Evolutionary conservation across 2,888 invertebrate genomes (phyloP), one percentile per base, ranked within the genome.

Genomic region (Papilio elwesi): DNA sequence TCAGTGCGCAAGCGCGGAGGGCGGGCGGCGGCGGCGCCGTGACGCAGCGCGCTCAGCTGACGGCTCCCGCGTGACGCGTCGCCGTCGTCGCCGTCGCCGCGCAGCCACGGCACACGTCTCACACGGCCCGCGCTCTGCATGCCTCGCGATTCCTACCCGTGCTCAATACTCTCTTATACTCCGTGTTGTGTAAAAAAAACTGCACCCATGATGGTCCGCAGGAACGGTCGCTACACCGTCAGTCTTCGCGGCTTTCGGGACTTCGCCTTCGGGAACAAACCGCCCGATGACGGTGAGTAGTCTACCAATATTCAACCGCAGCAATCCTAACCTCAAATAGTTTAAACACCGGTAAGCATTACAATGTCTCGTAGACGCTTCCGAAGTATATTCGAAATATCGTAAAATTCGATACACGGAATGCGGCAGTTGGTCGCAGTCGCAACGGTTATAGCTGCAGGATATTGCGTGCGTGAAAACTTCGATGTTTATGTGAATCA

Each of bases 231-330:
- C 53, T 94, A 94, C 83, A 93, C 93, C 75, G 93, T 93, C 79
- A 94, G 93, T 85, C 93, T 93, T 91, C 88, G 94, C 79, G 94
- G 94, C 68, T 93, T 93, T 85, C 89, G 87, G 81, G 94, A 94
- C 78, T 91, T 91, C 79, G 83, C 91, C 62, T 86, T 91, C 78
- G 91, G 91, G 66, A 92, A 87, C 84, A 92, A 92, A 80, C 93
- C 93, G 74, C 92, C 92, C 43, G 93, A 93, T 77, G 93, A 92
- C 88, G 92, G 93, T 93, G 81, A 88, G 90, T 83, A 68, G 69
- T 68, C 70, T 70, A 65, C 47, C 43, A 62, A 67, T 67, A 74
- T 70, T 57, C 16, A 11, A 64, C 63, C 49, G 51, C 49, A 75
- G 70, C 71, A 68, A 74, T 78, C 71, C 71, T 80, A 78, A 79